Conservation (phyloP, 2,113 vertebrate genomes). For the Actenoides hombroni region DNA sequence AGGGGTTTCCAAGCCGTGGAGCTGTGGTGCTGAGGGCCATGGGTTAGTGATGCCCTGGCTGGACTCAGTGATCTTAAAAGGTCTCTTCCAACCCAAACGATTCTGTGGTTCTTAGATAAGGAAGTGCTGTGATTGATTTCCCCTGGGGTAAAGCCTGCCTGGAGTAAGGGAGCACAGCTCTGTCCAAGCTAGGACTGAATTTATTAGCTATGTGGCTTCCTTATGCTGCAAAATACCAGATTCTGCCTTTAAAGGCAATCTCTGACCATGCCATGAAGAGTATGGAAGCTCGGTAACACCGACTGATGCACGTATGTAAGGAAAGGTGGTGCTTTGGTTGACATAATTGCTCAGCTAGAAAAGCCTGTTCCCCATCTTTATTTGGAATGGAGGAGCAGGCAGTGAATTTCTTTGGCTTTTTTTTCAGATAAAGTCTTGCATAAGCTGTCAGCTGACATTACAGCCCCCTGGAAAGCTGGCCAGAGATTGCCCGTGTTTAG, state of each 20-base stretch:
- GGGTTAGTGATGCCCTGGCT: neutral
- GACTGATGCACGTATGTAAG: neutral
- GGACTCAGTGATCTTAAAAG: neutral
- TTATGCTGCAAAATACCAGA: neutral
- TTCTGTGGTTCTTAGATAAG: neutral
- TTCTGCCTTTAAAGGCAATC: neutral
- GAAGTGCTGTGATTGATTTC: too few species aligned
- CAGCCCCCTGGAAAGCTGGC: neutral
- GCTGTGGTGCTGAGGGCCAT: too few species aligned
- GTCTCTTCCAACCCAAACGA: neutral
- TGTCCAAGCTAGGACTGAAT: neutral
- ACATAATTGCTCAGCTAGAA: neutral
- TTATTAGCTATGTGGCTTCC: neutral
- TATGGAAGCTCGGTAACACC: neutral
- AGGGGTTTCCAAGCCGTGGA: too few species aligned
- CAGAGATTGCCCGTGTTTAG: neutral
- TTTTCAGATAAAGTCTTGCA: conserved; percentile 27
- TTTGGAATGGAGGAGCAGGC: conserved; percentile 3
- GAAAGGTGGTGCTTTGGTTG: neutral
- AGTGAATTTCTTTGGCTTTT: neutral
- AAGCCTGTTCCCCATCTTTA: neutral
- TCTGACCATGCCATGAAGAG: neutral
- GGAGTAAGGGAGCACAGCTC: neutral
- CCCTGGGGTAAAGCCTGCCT: neutral
- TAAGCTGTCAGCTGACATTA: conserved; percentile 19